Evolutionary conservation across 2,888 invertebrate species (phyloP).

Genomic region (Lypha dubia): DNA sequence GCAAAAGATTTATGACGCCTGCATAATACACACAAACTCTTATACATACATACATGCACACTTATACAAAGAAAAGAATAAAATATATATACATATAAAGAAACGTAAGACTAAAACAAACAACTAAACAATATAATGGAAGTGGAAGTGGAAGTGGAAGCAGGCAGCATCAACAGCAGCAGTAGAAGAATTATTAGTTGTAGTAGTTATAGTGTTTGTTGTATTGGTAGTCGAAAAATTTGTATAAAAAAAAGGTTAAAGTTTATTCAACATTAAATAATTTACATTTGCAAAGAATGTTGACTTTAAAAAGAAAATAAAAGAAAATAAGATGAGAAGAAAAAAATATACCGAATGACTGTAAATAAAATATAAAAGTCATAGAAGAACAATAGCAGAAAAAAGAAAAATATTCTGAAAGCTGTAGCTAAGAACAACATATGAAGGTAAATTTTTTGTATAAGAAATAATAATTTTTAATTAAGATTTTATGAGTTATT

Average conservation of each 20-base stretch:
- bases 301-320: constrained; percentile 51
- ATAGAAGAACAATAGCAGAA: constrained; percentile 35
- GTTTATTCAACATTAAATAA: constrained; percentile 66
- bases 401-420: not conserved
- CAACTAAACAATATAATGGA: constrained; percentile 50
- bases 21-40: constrained; percentile 58
- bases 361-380: constrained; percentile 50
- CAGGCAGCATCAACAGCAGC: no score
- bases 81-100: constrained; percentile 11
- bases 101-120: constrained; percentile 48
- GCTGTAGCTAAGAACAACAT: constrained; percentile 3
- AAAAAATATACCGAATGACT: constrained; percentile 26
- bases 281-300: constrained; percentile 65
- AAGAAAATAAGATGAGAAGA: not conserved
- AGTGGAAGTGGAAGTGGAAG: no score
- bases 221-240: constrained; percentile 52
- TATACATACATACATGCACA: not conserved
- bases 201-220: constrained; percentile 19
- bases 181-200: constrained; percentile 27
- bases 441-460: not conserved
- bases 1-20: constrained; percentile 68
- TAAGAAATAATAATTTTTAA: constrained; percentile 5
- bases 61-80: not conserved
- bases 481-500: not conserved
- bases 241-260: constrained; percentile 63